These are phyloP conservation scores for Heliothis virescens DNA, from an alignment of 1,140 invertebrate genomes.

Conservation along the genomic window DNA sequence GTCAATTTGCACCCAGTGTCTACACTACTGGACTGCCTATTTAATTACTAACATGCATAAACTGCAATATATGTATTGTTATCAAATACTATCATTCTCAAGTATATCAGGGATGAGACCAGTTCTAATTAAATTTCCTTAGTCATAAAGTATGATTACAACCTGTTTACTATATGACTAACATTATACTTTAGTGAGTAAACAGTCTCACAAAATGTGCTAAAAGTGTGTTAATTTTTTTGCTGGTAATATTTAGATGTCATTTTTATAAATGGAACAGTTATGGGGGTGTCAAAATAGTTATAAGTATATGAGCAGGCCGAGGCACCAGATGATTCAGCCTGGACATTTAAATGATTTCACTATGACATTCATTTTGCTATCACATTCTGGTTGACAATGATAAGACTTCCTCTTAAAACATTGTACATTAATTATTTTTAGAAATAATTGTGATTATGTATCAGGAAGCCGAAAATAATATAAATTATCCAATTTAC, in stretches of 20 bases:
- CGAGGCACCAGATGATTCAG: background rate
- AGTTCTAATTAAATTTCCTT: too few relatives aligned
- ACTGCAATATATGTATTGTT: background rate
- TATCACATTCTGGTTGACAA: conserved; percentile 21
- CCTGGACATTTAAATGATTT: conserved; percentile 4
- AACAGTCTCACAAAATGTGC: background rate
- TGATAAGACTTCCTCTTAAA: conserved; percentile 13
- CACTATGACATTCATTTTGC: conserved; percentile 18
- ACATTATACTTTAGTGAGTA: too few relatives aligned
- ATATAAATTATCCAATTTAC: background rate
- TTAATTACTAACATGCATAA: background rate
- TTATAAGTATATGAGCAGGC: background rate
- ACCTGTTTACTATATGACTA: too few relatives aligned
- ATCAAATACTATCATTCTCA: background rate
- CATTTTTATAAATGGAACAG: background rate
- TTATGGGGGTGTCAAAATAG: background rate
- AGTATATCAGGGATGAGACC: too few relatives aligned
- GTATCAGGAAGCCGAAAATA: background rate
- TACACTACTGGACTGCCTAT: background rate
- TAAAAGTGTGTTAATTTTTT: background rate
- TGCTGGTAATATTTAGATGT: background rate
- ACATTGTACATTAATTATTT: background rate
- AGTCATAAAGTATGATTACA: too few relatives aligned
- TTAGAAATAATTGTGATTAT: too few relatives aligned
- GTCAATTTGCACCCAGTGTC: background rate